phyloP scores from a whole-genome alignment of 2,797 vertebrate species.

The Mionectes olivaceus region DNA sequence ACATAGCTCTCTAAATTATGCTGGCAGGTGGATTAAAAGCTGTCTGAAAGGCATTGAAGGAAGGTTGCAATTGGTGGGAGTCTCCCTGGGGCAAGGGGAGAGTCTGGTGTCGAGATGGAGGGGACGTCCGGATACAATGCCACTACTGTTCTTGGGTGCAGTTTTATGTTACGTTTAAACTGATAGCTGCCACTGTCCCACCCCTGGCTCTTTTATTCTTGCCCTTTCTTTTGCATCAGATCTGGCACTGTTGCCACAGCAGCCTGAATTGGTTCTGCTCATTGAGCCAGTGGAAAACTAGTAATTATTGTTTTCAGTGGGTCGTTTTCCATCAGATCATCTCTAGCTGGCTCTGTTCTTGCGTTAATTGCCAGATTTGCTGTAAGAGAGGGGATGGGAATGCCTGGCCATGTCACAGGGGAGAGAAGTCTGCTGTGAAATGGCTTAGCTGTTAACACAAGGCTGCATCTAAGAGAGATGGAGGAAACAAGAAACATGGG shows the following conservation, averaged over 20 bases:
- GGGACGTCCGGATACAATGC: neutral
- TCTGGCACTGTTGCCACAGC: neutral
- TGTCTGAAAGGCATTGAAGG: neutral
- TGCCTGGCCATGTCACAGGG: neutral
- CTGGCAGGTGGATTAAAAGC: conserved; percentile 38
- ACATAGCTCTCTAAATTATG: neutral
- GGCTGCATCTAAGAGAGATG: neutral
- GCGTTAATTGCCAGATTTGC: neutral
- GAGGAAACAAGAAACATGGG: neutral
- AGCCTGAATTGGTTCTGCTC: neutral
- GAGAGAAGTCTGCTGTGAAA: neutral
- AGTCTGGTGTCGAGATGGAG: neutral
- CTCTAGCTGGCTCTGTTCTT: neutral
- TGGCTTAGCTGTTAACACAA: neutral
- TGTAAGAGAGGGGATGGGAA: neutral
- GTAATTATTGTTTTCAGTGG: neutral
- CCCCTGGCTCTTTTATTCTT: neutral
- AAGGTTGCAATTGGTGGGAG: neutral
- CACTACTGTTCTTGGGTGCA: neutral
- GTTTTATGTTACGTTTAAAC: neutral
- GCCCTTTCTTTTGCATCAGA: neutral
- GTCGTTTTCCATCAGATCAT: neutral
- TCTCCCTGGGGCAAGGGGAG: neutral
- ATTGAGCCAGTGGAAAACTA: neutral
- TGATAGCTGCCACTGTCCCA: neutral